Conservation (phyloP, 1,140 invertebrate genomes). For the Nephila pilipes region DNA sequence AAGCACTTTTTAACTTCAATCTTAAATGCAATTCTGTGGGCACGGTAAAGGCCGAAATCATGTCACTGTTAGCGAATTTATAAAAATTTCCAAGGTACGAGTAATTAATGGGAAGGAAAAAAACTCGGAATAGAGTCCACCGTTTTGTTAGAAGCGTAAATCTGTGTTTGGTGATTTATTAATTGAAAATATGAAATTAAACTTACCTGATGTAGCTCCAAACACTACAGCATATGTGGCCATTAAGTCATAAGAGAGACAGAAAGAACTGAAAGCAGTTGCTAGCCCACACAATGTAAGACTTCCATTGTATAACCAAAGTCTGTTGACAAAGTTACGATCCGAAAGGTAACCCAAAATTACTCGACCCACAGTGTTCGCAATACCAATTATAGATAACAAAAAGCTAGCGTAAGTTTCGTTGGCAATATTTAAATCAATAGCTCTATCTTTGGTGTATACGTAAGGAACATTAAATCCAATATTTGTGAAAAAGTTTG, state of each 20-base stretch:
- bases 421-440: conserved; percentile 82
- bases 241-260: conserved; percentile 86
- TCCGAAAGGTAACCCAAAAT: conserved; percentile 91
- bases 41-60: too few species aligned
- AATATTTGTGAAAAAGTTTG: conserved; percentile 97
- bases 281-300: conserved; percentile 90
- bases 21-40: too few species aligned
- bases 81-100: too few species aligned
- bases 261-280: conserved; percentile 89
- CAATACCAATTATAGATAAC: conserved; percentile 83
- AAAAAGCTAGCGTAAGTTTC: conserved; percentile 81
- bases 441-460: conserved; percentile 88
- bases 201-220: conserved; percentile 88
- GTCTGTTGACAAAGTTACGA: conserved; percentile 91
- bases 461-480: conserved; percentile 98
- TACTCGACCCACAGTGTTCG: conserved; percentile 84
- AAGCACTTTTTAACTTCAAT: too few species aligned
- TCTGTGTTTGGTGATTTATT: neutral
- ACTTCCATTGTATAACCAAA: conserved; percentile 93
- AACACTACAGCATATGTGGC: conserved; percentile 89
- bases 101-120: too few species aligned
- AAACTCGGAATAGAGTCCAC: too few species aligned
- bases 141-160: too few species aligned
- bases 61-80: too few species aligned
- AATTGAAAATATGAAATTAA: neutral